Percentiles rank a stretch among this genome's conserved stretches.
These are phyloP conservation scores for Oncopodura yosiiana DNA, from an alignment of 1,140 invertebrate genomes.

Conservation along the genomic window DNA sequence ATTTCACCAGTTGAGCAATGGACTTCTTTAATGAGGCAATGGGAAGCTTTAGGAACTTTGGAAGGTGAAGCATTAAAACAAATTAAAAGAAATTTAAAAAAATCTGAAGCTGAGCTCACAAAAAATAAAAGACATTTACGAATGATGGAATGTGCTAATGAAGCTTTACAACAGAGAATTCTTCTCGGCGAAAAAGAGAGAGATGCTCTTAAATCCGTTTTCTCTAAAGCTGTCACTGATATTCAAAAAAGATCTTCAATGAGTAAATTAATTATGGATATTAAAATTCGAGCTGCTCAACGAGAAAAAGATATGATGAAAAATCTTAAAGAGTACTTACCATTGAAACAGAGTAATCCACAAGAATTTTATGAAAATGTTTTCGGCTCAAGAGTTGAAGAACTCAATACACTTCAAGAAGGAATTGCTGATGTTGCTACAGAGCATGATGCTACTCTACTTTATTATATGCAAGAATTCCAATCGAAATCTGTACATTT, in stretches of 20 bases:
- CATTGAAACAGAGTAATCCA: no score
- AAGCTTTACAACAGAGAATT: constrained; percentile 1
- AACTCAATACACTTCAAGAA: no score
- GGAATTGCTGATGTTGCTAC: no score
- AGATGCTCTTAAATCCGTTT: not conserved
- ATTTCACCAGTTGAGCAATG: not conserved
- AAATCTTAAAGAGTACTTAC: no score
- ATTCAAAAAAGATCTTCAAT: not conserved
- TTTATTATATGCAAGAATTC: no score
- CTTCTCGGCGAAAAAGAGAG: not conserved
- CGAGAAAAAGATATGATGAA: no score
- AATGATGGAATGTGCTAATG: constrained; percentile 11
- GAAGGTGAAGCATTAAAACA: not conserved
- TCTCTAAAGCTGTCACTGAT: not conserved
- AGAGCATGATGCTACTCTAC: no score
- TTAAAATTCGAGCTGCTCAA: constrained; percentile 5
- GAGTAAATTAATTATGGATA: constrained; percentile 1
- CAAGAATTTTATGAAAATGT: no score
- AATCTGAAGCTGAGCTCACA: not conserved
- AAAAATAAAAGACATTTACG: not conserved
- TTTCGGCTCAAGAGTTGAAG: no score
- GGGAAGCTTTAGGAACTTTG: not conserved
- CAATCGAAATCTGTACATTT: no score
- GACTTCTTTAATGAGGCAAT: not conserved
- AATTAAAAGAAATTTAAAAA: constrained; percentile 1